Conservation (phyloP, 2,113 vertebrate genomes). For the Saccopteryx leptura region DNA sequence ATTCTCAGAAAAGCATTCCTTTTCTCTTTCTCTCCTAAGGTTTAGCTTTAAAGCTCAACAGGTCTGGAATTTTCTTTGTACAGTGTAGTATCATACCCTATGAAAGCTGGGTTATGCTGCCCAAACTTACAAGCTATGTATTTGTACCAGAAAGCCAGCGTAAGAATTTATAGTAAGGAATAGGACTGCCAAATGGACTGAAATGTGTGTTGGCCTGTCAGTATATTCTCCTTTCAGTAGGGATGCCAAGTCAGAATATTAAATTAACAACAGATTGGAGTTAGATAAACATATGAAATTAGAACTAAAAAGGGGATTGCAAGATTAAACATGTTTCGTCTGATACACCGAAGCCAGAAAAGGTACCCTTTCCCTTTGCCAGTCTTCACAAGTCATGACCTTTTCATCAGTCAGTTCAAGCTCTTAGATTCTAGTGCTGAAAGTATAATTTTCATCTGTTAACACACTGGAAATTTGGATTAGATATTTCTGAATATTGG, state of each 20-base stretch:
- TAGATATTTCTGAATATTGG: neutral
- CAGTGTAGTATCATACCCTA: neutral
- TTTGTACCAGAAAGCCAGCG: conserved; percentile 51
- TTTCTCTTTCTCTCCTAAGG: neutral
- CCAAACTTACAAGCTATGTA: conserved; percentile 12
- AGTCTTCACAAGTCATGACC: conserved; percentile 19
- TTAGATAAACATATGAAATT: conserved; percentile 51
- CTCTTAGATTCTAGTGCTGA: conserved; percentile 11
- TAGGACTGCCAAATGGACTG: conserved; percentile 49
- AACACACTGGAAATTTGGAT: conserved; percentile 3
- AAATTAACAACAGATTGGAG: conserved; percentile 66
- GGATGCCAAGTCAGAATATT: conserved; percentile 55
- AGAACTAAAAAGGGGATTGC: conserved; percentile 37
- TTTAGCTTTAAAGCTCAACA: conserved; percentile 35
- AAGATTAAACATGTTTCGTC: conserved; percentile 48
- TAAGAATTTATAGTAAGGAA: conserved; percentile 61
- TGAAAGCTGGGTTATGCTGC: neutral
- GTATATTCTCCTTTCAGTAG: conserved; percentile 41
- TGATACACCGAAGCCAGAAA: conserved; percentile 16
- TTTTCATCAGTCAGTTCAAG: conserved; percentile 50
- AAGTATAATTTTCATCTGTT: neutral
- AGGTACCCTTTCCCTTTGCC: neutral
- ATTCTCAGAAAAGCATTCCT: conserved; percentile 44
- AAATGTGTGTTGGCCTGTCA: conserved; percentile 52
- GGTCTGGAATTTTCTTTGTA: conserved; percentile 21